Conservation (phyloP, 2,888 invertebrate genomes). For the Blomia tropicalis region DNA sequence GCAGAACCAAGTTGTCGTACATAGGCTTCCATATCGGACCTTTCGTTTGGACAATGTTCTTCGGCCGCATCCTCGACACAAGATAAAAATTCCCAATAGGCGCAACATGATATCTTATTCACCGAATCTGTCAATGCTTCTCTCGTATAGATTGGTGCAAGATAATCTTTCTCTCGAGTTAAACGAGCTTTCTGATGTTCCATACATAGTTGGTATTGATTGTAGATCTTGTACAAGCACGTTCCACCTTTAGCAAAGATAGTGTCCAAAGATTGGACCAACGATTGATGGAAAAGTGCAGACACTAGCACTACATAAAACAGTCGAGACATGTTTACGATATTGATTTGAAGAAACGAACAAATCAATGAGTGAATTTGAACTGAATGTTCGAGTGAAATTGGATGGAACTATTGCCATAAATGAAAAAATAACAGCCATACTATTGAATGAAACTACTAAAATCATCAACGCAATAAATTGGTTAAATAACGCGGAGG, state of each 20-base stretch:
- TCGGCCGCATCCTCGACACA: slow-evolving; percentile 20
- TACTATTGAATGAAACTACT: too few species aligned
- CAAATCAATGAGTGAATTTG: not conserved
- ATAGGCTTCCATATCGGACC: slow-evolving; percentile 20
- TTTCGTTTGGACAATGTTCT: slow-evolving; percentile 16
- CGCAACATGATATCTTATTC: slow-evolving; percentile 19
- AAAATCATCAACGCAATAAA: too few species aligned
- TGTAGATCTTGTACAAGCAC: slow-evolving; percentile 20
- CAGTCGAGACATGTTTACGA: too few species aligned
- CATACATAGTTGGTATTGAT: slow-evolving; percentile 18
- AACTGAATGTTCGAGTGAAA: not conserved
- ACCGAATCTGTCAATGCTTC: not conserved
- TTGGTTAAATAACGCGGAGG: too few species aligned
- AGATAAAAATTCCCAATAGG: slow-evolving; percentile 20
- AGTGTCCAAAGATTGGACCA: slow-evolving; percentile 4
- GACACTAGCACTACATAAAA: too few species aligned
- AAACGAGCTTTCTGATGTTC: slow-evolving; percentile 15
- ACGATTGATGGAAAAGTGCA: not conserved
- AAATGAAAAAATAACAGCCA: too few species aligned
- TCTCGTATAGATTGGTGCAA: slow-evolving; percentile 5
- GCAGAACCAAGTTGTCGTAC: slow-evolving; percentile 18
- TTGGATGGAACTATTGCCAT: not conserved
- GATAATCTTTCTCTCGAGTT: not conserved
- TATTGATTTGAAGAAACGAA: too few species aligned
- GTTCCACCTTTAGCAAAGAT: slow-evolving; percentile 23